Percentiles rank a stretch among this genome's conserved stretches.
These are phyloP conservation scores for Falco rusticolus DNA, from an alignment of 2,797 vertebrate species.

Conservation along the genomic window DNA sequence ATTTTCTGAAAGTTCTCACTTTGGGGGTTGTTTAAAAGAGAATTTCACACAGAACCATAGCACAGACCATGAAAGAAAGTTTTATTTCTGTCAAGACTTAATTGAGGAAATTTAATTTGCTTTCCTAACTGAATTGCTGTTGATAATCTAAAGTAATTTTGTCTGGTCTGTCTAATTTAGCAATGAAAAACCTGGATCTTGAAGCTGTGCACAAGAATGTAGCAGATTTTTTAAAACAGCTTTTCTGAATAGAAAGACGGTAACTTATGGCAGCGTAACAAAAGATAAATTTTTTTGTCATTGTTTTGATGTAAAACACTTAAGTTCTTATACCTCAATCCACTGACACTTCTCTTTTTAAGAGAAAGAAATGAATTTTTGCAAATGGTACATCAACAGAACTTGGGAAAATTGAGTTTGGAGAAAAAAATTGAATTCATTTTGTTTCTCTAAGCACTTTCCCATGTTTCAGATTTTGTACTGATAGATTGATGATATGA, in stretches of 20 bases:
- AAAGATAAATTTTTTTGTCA: background rate
- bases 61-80: background rate
- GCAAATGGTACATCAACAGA: constrained; percentile 2
- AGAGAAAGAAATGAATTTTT: constrained; percentile 8
- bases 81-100: constrained; percentile 27
- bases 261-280: background rate
- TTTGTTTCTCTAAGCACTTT: constrained; percentile 51
- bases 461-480: constrained; percentile 61
- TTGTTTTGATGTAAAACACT: constrained; percentile 5
- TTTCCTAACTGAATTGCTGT: constrained; percentile 35
- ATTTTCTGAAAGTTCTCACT: background rate
- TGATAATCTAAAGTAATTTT: constrained; percentile 60
- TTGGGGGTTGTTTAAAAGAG: background rate
- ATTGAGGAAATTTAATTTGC: constrained; percentile 52
- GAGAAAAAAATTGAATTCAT: constrained; percentile 5
- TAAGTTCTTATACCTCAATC: background rate
- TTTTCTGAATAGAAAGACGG: background rate
- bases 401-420: constrained; percentile 31
- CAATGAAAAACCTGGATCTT: constrained; percentile 16
- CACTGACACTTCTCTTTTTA: background rate
- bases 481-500: constrained; percentile 65
- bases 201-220: constrained; percentile 16
- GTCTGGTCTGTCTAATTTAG: constrained; percentile 46
- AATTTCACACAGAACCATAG: background rate
- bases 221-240: constrained; percentile 32